Evolutionary conservation across 2,888 invertebrate species (phyloP).

Genomic region (Leucophenga maculata): DNA sequence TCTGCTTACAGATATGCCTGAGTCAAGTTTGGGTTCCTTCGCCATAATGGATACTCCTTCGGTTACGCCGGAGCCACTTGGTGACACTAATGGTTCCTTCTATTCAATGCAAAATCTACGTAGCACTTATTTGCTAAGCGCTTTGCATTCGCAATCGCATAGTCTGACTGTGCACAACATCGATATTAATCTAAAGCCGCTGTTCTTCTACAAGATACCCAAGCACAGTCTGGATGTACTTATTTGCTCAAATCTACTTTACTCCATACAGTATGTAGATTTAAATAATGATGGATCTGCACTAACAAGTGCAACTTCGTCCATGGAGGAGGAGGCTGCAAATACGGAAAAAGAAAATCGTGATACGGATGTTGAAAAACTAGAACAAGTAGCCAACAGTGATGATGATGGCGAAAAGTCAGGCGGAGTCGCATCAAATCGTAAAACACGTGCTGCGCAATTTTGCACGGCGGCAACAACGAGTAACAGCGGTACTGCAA

Average conservation of each 20-base stretch:
- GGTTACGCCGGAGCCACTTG: conserved; percentile 69
- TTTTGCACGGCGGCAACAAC: conserved; percentile 26
- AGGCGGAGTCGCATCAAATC: background rate
- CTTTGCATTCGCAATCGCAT: conserved; percentile 69
- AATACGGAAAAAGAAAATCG: conserved; percentile 59
- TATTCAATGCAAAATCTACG: conserved; percentile 71
- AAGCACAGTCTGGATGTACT: conserved; percentile 77
- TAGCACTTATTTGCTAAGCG: conserved; percentile 70
- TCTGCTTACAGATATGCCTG: conserved; percentile 62
- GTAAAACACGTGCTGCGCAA: too few species aligned
- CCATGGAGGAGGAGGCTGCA: conserved; percentile 46
- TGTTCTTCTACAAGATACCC: conserved; percentile 81
- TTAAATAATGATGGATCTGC: conserved; percentile 44
- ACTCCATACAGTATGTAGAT: conserved; percentile 74
- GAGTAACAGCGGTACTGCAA: background rate
- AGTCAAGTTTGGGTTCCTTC: conserved; percentile 63
- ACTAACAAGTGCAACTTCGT: conserved; percentile 39
- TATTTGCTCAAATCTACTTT: conserved; percentile 80
- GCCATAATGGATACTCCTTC: conserved; percentile 71
- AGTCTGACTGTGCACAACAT: conserved; percentile 77
- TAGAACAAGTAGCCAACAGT: conserved; percentile 36
- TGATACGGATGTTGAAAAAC: conserved; percentile 56
- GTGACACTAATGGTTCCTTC: conserved; percentile 68
- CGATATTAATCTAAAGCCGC: conserved; percentile 78
- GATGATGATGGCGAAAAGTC: conserved; percentile 17